Percentiles rank a stretch among this genome's conserved stretches.
These are phyloP conservation scores for Ophiothrix spiculata DNA, from an alignment of 35 echinoderm and acorn worm species.

Conservation along the genomic window DNA sequence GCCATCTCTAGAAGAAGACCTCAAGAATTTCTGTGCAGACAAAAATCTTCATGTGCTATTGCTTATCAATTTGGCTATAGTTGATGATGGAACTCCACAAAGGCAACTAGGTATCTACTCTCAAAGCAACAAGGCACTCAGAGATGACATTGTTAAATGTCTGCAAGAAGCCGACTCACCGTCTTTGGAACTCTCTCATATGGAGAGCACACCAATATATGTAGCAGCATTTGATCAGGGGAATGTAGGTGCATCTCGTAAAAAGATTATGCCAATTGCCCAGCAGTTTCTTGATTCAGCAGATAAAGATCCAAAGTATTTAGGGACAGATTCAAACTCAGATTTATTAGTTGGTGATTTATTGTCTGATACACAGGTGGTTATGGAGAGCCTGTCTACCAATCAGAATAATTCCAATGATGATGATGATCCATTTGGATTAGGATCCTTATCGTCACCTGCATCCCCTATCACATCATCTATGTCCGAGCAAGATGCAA, in stretches of 20 bases:
- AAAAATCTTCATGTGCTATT: slow-evolving; percentile 36
- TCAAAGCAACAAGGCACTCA: background rate
- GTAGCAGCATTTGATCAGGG: slow-evolving; percentile 43
- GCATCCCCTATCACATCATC: background rate
- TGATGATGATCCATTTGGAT: slow-evolving; percentile 11
- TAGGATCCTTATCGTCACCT: background rate
- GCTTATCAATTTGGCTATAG: slow-evolving; percentile 23
- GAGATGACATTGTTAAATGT: slow-evolving; percentile 3
- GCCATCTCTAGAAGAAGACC: slow-evolving; percentile 10
- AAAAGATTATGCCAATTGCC: slow-evolving; percentile 51
- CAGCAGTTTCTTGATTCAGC: slow-evolving; percentile 37
- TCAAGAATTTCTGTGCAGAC: slow-evolving; percentile 42
- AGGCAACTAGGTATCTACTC: slow-evolving; percentile 58
- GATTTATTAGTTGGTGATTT: background rate
- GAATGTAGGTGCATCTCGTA: slow-evolving; percentile 62
- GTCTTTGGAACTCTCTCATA: slow-evolving; percentile 4
- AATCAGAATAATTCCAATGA: slow-evolving; percentile 22
- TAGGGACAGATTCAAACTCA: slow-evolving; percentile 11
- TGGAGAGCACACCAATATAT: background rate
- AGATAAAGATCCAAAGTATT: slow-evolving; percentile 20
- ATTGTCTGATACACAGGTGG: background rate
- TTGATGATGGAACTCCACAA: slow-evolving; percentile 30
- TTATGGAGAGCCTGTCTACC: background rate
- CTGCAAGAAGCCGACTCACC: slow-evolving; percentile 17
- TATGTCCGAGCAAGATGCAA: background rate